These are phyloP conservation scores for Panagrolaimus sp. DNA, from an alignment of 1,140 invertebrate species.

Conservation along the genomic window DNA sequence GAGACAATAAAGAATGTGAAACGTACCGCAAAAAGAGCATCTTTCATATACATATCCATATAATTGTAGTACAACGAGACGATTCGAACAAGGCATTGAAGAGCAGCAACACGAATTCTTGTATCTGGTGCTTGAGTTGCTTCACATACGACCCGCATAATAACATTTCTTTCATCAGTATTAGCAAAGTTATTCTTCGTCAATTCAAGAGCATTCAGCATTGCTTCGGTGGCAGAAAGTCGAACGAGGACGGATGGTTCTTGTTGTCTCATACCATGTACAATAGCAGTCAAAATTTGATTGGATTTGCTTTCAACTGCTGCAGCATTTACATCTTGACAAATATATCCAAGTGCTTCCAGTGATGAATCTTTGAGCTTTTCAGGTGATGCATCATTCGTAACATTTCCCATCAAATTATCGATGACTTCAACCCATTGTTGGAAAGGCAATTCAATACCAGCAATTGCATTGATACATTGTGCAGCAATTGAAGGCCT, in stretches of 20 bases:
- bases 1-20: neutral
- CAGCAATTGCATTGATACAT: slow-evolving; percentile 95
- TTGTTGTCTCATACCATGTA: slow-evolving; percentile 88
- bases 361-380: slow-evolving; percentile 89
- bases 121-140: slow-evolving; percentile 72
- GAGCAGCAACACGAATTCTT: slow-evolving; percentile 81
- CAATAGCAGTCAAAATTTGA: slow-evolving; percentile 93
- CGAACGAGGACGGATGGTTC: slow-evolving; percentile 66
- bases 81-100: slow-evolving; percentile 97
- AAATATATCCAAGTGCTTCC: slow-evolving; percentile 88
- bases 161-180: slow-evolving; percentile 91
- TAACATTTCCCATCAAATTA: slow-evolving; percentile 79
- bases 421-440: slow-evolving; percentile 76
- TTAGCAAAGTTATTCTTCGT: slow-evolving; percentile 97
- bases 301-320: slow-evolving; percentile 82
- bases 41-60: slow-evolving; percentile 98
- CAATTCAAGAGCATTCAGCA: slow-evolving; percentile 97
- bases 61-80: slow-evolving; percentile 96
- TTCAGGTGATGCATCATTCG: slow-evolving; percentile 71
- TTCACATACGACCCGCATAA: slow-evolving; percentile 95
- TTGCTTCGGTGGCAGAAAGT: slow-evolving; percentile 87
- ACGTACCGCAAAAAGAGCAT: slow-evolving; percentile 85
- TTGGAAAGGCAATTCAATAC: slow-evolving; percentile 79
- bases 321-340: slow-evolving; percentile 68
- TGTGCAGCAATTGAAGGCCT: slow-evolving; percentile 91